phyloP scores from a whole-genome alignment of 1,140 invertebrate genomes.

The Drosophila malerkotliana region DNA sequence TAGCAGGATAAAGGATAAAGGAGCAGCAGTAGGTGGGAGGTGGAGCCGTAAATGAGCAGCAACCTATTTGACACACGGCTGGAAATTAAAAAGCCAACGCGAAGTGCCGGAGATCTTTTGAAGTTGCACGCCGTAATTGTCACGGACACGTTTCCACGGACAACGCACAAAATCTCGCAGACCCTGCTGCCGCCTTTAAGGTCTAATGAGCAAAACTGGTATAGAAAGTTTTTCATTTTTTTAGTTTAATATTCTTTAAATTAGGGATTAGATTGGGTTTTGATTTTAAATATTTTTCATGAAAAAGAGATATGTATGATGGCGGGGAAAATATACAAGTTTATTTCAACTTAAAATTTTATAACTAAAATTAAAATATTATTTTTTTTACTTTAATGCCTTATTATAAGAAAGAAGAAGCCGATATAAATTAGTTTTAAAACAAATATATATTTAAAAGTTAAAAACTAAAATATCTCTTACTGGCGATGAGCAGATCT shows the following conservation, averaged over 20 bases:
- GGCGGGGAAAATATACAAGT: no score
- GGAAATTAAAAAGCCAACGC: slow-evolving; percentile 66
- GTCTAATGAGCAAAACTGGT: slow-evolving; percentile 13
- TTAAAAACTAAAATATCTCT: no score
- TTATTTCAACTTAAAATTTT: no score
- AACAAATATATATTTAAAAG: no score
- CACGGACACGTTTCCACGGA: slow-evolving; percentile 35
- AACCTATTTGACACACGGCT: slow-evolving; percentile 69
- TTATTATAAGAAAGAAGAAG: no score
- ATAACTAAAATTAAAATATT: no score
- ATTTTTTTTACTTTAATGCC: no score
- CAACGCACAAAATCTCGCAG: slow-evolving; percentile 5
- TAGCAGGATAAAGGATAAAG: slow-evolving; percentile 4
- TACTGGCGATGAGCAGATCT: no score
- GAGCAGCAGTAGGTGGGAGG: background rate
- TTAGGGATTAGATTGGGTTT: background rate
- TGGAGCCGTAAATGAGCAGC: slow-evolving; percentile 53
- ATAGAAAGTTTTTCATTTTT: background rate
- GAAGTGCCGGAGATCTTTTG: slow-evolving; percentile 17
- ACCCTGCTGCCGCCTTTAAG: background rate
- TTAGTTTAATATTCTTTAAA: slow-evolving; percentile 3
- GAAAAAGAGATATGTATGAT: no score
- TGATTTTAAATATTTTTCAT: no score
- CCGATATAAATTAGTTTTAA: no score
- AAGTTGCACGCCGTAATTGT: slow-evolving; percentile 46